These are phyloP conservation scores for Okapia johnstoni DNA, from an alignment of 2,113 vertebrate genomes.

Conservation along the genomic window DNA sequence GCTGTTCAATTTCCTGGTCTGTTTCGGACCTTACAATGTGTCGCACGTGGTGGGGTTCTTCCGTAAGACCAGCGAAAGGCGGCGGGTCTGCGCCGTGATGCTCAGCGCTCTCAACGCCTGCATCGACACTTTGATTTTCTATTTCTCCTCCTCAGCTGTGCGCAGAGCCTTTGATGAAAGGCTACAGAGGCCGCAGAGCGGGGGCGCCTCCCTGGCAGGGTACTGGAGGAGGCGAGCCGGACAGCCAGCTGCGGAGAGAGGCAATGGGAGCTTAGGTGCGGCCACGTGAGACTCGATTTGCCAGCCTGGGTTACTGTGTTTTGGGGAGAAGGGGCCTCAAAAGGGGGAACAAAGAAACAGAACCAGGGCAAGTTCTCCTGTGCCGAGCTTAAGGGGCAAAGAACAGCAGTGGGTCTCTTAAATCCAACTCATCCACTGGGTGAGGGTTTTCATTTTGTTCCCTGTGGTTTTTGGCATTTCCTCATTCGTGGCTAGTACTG, in stretches of 20 bases:
- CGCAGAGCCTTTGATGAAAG: conserved; percentile 67
- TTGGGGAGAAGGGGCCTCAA: not conserved
- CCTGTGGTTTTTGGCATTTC: not conserved
- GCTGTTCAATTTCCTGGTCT: conserved; percentile 64
- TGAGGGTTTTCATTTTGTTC: not conserved
- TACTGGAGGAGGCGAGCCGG: not conserved
- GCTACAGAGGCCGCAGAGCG: conserved; percentile 5
- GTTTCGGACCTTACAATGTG: conserved; percentile 83
- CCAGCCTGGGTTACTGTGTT: not conserved
- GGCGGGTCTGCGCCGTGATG: conserved; percentile 79
- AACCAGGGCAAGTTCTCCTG: not conserved
- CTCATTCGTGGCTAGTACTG: not conserved
- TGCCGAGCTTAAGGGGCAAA: not conserved
- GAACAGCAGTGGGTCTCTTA: not conserved
- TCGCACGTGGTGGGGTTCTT: conserved; percentile 83
- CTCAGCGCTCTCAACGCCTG: conserved; percentile 85
- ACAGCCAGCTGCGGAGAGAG: not conserved
- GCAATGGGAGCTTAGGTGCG: not conserved
- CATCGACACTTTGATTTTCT: conserved; percentile 86
- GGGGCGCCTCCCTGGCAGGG: fast-evolving
- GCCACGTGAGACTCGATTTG: not conserved
- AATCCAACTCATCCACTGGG: not conserved
- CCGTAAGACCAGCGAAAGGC: conserved; percentile 63
- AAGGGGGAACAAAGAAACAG: not conserved
- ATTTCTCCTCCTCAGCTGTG: conserved; percentile 83